These are phyloP conservation scores for Brachyopa scutellaris DNA, from an alignment of 2,888 invertebrate species.

Conservation along the genomic window DNA sequence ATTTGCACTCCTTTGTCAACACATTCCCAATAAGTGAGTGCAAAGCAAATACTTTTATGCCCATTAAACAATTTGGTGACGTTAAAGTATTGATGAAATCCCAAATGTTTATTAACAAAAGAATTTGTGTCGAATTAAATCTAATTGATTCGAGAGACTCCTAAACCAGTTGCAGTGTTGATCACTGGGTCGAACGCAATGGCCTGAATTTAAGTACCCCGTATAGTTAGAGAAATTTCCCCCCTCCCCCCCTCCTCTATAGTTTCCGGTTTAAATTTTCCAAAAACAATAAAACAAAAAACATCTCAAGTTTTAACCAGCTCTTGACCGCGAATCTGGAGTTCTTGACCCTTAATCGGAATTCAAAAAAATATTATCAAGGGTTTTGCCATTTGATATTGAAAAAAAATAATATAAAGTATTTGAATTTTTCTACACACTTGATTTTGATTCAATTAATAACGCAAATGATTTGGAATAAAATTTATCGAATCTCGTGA, in stretches of 20 bases:
- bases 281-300: no score
- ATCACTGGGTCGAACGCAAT: constrained; percentile 49
- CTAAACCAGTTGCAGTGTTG: constrained; percentile 45
- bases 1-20: not conserved
- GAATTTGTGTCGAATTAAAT: constrained; percentile 10
- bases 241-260: no score
- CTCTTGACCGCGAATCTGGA: constrained; percentile 29
- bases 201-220: no score
- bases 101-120: not conserved
- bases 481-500: not conserved
- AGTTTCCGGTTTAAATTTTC: no score
- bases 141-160: not conserved
- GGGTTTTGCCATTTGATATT: constrained; percentile 15
- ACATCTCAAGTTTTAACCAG: constrained; percentile 7
- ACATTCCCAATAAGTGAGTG: not conserved
- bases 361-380: constrained; percentile 37
- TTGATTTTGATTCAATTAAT: constrained; percentile 50
- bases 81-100: not conserved
- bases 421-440: constrained; percentile 5
- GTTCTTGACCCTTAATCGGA: constrained; percentile 53
- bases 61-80: no score
- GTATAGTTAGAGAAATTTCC: no score
- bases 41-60: no score
- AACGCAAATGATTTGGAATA: constrained; percentile 23
- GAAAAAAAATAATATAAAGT: not conserved